phyloP scores from a whole-genome alignment of 2,113 vertebrate species.

The Xiphias gladius region DNA sequence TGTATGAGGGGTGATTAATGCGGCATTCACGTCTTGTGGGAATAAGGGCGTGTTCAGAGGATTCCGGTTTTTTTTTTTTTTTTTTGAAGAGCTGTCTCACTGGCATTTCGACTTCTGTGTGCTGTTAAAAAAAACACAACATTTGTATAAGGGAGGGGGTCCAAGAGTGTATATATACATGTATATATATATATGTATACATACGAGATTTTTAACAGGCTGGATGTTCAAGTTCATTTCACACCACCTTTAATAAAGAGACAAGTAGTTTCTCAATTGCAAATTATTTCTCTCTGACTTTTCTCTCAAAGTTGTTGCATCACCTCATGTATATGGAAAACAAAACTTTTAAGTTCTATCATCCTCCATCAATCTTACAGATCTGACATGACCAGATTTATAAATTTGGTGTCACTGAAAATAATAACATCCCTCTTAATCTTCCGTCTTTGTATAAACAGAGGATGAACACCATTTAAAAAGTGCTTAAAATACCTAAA shows the following conservation, averaged over 20 bases:
- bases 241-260: background rate
- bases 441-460: background rate
- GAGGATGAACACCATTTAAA: background rate
- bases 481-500: background rate
- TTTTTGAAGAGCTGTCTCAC: conserved; percentile 14
- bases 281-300: background rate
- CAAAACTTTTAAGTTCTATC: too few species aligned
- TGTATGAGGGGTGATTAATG: conserved; percentile 60
- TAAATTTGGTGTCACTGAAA: background rate
- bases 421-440: background rate
- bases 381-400: background rate
- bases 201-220: background rate
- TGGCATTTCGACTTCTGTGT: background rate
- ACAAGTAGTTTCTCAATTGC: background rate
- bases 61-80: conserved; percentile 5
- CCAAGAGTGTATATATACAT: background rate
- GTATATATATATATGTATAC: too few species aligned
- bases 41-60: conserved; percentile 53
- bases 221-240: background rate
- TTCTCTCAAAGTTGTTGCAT: background rate
- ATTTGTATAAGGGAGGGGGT: background rate
- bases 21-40: conserved; percentile 65
- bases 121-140: background rate
- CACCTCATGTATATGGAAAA: background rate
- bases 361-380: background rate